Evolutionary conservation across 2,797 vertebrate genomes (phyloP), one percentile per base, ranked within the genome.

Genomic region (Setipinna tenuifilis): DNA sequence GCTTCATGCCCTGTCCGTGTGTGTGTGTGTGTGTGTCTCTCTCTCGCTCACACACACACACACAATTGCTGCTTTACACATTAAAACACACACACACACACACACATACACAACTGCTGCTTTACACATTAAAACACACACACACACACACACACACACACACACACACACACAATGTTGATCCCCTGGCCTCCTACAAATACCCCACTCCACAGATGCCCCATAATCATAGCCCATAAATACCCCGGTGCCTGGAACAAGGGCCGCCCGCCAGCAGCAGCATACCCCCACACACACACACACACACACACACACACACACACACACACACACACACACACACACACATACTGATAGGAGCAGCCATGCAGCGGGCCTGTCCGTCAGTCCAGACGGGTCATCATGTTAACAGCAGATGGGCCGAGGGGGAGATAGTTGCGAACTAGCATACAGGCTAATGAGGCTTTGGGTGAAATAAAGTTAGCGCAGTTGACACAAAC

Each of bases 61-160:
- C 62, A 68, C 62, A 54, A 54, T 5, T 41, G 35, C 35, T 41
- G 35, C 35, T 41, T 41, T 41, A 71, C 35, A 83, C 86, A 59
- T 14, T 48, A 83, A 85, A 54, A 83, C 21, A 54, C 3, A 54
- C 3, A 54, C 80, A 57, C 48, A 54, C 46, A 6, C n/a, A 44
- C n/a, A 87, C 1, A 48, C 10, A 48, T 28, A 48, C 61, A 65
- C 61, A n/a, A n/a, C n/a, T n/a, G n/a, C n/a, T n/a, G n/a, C n/a
- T n/a, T n/a, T n/a, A n/a, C n/a, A n/a, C n/a, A n/a, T n/a, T n/a
- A n/a, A n/a, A n/a, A 65, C 61, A 65, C 61, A 65, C 61, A 44
- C 82, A 68, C 35, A 82, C 86, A 71, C n/a, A 59, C 85, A 84
- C 59, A 83, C n/a, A 48, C 46, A 19, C 3, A 48, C 80, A 54